Evolutionary conservation across 2,113 vertebrate species (phyloP).

Genomic region (Nothobranchius kuhntae): DNA sequence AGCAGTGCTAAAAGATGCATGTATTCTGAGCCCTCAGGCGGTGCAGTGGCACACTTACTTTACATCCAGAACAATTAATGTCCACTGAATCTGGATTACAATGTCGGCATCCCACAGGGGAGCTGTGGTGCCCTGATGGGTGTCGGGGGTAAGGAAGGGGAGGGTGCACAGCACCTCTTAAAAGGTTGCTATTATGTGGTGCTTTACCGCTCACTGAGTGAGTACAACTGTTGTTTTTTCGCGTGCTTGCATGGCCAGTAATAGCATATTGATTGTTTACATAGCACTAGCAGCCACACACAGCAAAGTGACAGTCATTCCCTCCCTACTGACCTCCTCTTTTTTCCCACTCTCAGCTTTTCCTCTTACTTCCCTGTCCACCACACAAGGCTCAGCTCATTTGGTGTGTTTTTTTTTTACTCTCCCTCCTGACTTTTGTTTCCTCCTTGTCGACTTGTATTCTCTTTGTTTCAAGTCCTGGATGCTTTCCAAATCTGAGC

Average conservation of each 20-base stretch:
- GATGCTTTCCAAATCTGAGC: slow-evolving; percentile 66
- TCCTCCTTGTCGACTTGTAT: slow-evolving; percentile 2
- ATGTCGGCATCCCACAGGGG: slow-evolving; percentile 59
- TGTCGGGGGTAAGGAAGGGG: slow-evolving; percentile 10
- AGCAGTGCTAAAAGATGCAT: slow-evolving; percentile 91
- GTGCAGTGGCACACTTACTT: slow-evolving; percentile 90
- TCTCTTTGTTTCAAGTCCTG: slow-evolving; percentile 54
- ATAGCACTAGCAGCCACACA: slow-evolving; percentile 46
- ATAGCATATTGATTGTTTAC: slow-evolving; percentile 77
- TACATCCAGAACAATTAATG: slow-evolving; percentile 92
- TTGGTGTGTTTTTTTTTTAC: slow-evolving; percentile 1
- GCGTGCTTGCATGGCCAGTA: slow-evolving; percentile 65
- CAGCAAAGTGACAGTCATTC: slow-evolving; percentile 49
- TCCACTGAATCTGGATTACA: slow-evolving; percentile 87
- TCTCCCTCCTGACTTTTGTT: slow-evolving; percentile 2
- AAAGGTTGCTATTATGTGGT: slow-evolving; percentile 26
- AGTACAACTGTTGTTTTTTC: slow-evolving; percentile 48
- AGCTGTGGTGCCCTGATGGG: slow-evolving; percentile 33
- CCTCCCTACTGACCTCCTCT: slow-evolving; percentile 22
- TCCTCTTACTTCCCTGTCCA: not conserved
- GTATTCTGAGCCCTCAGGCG: slow-evolving; percentile 83
- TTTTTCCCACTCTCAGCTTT: not conserved
- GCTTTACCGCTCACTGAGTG: slow-evolving; percentile 39
- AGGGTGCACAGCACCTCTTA: slow-evolving; percentile 17
- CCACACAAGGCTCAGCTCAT: slow-evolving; percentile 1